Conservation (phyloP, 2,888 invertebrate species). For the Lissocephala sabroskyi region DNA sequence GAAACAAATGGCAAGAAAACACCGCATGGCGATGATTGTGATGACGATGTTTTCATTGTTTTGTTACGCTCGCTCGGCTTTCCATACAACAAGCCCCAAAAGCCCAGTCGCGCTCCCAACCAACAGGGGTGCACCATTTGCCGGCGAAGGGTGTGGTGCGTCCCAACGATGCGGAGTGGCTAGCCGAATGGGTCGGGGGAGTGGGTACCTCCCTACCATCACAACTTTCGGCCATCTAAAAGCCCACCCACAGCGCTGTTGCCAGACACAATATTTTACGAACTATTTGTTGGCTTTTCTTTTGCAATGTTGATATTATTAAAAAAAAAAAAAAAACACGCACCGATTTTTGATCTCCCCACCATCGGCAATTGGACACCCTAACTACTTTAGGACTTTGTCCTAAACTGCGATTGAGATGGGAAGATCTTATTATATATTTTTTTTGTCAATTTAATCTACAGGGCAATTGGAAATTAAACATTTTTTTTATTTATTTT, state of each 20-base stretch:
- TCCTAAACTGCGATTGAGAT: too few species aligned
- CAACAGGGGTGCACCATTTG: background rate
- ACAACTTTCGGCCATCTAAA: too few species aligned
- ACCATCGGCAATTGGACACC: too few species aligned
- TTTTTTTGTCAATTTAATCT: too few species aligned
- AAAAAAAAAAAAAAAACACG: conserved; percentile 30
- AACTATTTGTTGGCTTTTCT: conserved; percentile 51
- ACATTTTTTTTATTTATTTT: too few species aligned
- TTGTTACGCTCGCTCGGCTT: conserved; percentile 21
- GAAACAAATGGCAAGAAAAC: conserved; percentile 58
- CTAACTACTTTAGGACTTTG: too few species aligned
- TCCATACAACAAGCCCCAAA: background rate
- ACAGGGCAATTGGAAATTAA: too few species aligned
- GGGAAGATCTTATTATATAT: too few species aligned
- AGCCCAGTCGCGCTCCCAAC: background rate
- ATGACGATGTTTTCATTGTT: conserved; percentile 63
- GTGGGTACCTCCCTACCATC: too few species aligned
- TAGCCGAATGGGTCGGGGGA: too few species aligned
- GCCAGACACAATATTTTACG: conserved; percentile 59
- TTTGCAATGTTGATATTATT: conserved; percentile 51
- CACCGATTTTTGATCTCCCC: too few species aligned
- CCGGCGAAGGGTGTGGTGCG: background rate
- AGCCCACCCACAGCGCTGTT: conserved; percentile 38
- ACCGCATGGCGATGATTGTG: conserved; percentile 65
- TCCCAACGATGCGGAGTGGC: too few species aligned